Evolutionary conservation across 2,888 invertebrate genomes (phyloP).

Genomic region (Drosophila cognata): DNA sequence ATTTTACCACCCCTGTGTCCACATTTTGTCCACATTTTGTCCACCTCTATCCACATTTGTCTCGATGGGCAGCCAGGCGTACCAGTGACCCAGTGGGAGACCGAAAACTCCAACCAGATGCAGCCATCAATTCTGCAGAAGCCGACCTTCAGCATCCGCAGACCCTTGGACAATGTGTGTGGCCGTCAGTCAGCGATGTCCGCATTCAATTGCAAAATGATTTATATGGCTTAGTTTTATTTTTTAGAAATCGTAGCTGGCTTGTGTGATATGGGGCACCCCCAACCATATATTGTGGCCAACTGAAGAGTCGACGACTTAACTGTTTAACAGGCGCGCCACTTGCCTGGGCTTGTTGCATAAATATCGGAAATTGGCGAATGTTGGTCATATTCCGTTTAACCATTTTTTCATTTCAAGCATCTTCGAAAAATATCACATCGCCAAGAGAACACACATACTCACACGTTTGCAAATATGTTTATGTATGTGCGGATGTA

Average conservation of each 20-base stretch:
- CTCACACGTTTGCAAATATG: slow-evolving; percentile 18
- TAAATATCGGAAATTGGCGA: slow-evolving; percentile 19
- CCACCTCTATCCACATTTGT: not conserved
- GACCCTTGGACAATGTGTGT: slow-evolving; percentile 8
- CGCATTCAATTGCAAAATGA: slow-evolving; percentile 82
- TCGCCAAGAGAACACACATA: slow-evolving; percentile 15
- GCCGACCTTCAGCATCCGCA: slow-evolving; percentile 3
- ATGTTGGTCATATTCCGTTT: slow-evolving; percentile 31
- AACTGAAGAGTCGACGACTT: slow-evolving; percentile 11
- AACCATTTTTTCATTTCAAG: slow-evolving; percentile 22
- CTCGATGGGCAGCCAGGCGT: not conserved
- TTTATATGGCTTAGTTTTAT: slow-evolving; percentile 83
- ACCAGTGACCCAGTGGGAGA: slow-evolving; percentile 10
- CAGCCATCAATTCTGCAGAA: slow-evolving; percentile 31
- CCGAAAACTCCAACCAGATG: not conserved
- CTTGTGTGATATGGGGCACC: slow-evolving; percentile 10
- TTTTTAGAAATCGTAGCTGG: slow-evolving; percentile 20
- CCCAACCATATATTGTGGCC: slow-evolving; percentile 1
- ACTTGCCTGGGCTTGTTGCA: not conserved
- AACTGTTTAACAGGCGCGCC: slow-evolving; percentile 13
- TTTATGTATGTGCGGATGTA: not conserved
- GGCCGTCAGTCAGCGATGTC: slow-evolving; percentile 35
- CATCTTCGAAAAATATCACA: slow-evolving; percentile 42
- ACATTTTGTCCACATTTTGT: too few species aligned
- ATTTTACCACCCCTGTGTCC: not conserved